Percentiles rank a stretch among this genome's conserved stretches.
These are phyloP conservation scores for Otocyon megalotis DNA, from an alignment of 2,113 vertebrate genomes.

Conservation along the genomic window DNA sequence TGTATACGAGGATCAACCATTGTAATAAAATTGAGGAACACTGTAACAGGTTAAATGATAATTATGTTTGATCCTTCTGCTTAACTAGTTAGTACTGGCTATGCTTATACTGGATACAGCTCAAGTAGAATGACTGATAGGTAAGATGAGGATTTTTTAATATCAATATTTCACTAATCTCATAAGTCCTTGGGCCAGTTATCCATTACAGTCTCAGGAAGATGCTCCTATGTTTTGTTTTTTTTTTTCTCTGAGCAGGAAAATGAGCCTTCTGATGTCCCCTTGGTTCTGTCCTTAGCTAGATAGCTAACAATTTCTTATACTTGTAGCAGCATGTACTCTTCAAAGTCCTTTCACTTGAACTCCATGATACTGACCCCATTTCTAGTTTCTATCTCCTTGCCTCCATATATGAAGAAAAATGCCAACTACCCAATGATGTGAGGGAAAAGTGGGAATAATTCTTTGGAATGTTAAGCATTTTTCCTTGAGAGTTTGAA, in stretches of 20 bases:
- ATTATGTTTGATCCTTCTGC: neutral
- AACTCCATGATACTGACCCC: neutral
- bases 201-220: neutral
- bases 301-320: neutral
- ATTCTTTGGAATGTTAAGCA: constrained; percentile 66
- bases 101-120: neutral
- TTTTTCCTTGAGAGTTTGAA: constrained; percentile 49
- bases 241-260: neutral
- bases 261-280: neutral
- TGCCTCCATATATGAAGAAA: constrained; percentile 58
- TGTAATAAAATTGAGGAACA: constrained; percentile 21
- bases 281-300: neutral
- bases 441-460: constrained; percentile 50
- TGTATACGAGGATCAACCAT: neutral
- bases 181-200: neutral
- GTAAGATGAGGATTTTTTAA: neutral
- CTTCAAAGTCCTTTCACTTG: neutral
- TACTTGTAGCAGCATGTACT: neutral
- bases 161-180: neutral
- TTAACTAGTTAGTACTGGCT: neutral
- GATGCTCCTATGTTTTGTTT: neutral
- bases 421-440: neutral
- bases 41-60: constrained; percentile 42
- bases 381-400: neutral
- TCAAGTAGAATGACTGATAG: constrained; percentile 6